Evolutionary conservation across 2,113 vertebrate genomes (phyloP), one percentile per base, ranked within the genome.

Genomic region (Leiothrix lutea): DNA sequence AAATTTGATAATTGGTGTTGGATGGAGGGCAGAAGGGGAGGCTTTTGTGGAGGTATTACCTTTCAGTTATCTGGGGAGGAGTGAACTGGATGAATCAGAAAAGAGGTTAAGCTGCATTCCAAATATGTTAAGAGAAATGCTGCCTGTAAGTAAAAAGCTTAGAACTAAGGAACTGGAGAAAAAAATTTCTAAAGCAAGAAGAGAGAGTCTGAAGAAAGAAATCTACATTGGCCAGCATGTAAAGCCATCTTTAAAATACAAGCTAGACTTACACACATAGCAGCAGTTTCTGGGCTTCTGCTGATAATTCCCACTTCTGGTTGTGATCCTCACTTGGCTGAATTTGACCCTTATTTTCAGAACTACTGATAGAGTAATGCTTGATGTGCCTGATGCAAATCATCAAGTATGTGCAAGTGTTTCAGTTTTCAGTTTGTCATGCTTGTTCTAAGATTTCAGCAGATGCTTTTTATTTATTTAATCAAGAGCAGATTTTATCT

Each of bases 381-480:
- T 94, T 78, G 73, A 71, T 51, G 38, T 56, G 60, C 64, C 61
- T 88, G 33, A 67, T 70, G 36, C 51, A 94, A 77, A 78, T 67
- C 33, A 51, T 66, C 67, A 80, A 80, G 47, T 79, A 71, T 51
- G 73, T 3, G 2, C 23, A 67, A 78, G n/a, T 62, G 40, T 67
- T 92, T 94, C 56, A 60, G 40, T 29, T 81, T 95, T 40, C 72
- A 90, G 51, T 84, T 88, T 88, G 33, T 75, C 65, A 64, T 74
- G 35, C 81, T 58, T 80, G 19, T 80, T 92, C 60, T 86, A 88
- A 84, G 65, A 84, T 86, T 94, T 87, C 65, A 84, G 51, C 83
- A 96, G 83, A 78, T 92, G 67, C 40, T 93, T 73, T 90, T 91
- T 97, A 88, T 92, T 95, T 94, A 74, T 74, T 84, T 89, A 89